Evolutionary conservation across 64 coral and sea anemone species (phyloP).

Genomic region (Cladopsammia gracilis): DNA sequence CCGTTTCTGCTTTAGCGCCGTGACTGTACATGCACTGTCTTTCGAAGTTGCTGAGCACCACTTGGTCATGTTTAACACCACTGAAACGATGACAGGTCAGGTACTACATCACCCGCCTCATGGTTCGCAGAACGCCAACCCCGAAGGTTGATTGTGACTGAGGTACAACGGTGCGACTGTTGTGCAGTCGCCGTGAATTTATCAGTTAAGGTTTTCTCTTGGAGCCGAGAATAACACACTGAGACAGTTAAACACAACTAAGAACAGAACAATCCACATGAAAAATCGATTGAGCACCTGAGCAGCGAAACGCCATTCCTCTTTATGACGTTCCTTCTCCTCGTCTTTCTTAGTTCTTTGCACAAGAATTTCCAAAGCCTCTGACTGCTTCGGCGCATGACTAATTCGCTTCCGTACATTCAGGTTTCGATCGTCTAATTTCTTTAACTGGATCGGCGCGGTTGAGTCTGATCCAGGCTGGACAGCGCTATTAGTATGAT

Average conservation of each 20-base stretch:
- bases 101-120: no score
- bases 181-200: not conserved
- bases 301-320: constrained; percentile 93
- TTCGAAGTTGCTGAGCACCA: no score
- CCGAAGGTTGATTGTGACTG: no score
- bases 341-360: constrained; percentile 86
- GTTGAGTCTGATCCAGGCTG: constrained; percentile 38
- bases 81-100: no score
- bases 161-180: no score
- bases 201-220: constrained; percentile 23
- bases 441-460: not conserved
- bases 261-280: constrained; percentile 89
- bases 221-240: constrained; percentile 80
- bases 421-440: constrained; percentile 12
- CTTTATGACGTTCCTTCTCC: constrained; percentile 74
- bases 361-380: constrained; percentile 83
- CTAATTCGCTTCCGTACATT: constrained; percentile 40
- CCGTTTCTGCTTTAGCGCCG: no score
- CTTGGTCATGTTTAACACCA: no score
- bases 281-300: constrained; percentile 85
- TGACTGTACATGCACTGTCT: no score
- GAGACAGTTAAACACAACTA: constrained; percentile 87
- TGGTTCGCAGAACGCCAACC: no score
- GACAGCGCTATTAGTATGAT: not conserved
- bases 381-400: constrained; percentile 21